phyloP scores from a whole-genome alignment of 2,797 vertebrate genomes.

The Eupleurogrammus muticus region DNA sequence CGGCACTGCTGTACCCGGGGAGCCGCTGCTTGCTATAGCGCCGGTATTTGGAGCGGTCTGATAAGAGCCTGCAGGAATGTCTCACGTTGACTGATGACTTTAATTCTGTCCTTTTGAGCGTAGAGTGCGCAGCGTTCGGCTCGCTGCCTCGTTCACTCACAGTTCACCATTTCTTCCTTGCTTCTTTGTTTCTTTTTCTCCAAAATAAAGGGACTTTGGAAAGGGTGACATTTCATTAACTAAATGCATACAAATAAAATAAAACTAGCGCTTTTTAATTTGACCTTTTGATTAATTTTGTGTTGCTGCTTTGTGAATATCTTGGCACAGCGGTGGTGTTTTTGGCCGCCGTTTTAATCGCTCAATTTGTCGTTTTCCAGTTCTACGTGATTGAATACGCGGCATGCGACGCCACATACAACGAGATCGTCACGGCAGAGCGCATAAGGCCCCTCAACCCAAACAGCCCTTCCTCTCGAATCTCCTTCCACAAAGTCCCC shows the following conservation, averaged over 20 bases:
- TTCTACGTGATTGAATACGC: conserved; percentile 96
- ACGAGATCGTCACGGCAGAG: conserved; percentile 93
- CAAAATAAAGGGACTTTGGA: neutral
- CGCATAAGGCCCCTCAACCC: conserved; percentile 93
- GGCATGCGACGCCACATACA: conserved; percentile 93
- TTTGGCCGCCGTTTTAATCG: neutral
- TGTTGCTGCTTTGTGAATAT: neutral
- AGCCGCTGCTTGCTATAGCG: conserved; percentile 41
- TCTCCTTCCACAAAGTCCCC: conserved; percentile 90
- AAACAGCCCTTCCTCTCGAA: conserved; percentile 88
- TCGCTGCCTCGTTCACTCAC: conserved; percentile 22
- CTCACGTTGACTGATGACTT: conserved; percentile 69
- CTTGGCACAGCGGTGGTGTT: no score
- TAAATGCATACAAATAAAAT: no score
- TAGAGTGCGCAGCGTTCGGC: conserved; percentile 40
- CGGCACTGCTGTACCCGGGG: conserved; percentile 37
- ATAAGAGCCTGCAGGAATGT: conserved; percentile 76
- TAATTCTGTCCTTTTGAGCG: conserved; percentile 61
- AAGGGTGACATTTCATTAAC: neutral
- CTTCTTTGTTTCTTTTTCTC: conserved; percentile 1
- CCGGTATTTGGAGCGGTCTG: conserved; percentile 69
- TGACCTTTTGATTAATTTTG: neutral
- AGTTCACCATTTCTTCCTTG: neutral
- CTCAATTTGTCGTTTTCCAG: conserved; percentile 67
- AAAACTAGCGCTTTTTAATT: conserved; percentile 7